phyloP scores from a whole-genome alignment of 2,113 vertebrate species.

The Heptranchias perlo region DNA sequence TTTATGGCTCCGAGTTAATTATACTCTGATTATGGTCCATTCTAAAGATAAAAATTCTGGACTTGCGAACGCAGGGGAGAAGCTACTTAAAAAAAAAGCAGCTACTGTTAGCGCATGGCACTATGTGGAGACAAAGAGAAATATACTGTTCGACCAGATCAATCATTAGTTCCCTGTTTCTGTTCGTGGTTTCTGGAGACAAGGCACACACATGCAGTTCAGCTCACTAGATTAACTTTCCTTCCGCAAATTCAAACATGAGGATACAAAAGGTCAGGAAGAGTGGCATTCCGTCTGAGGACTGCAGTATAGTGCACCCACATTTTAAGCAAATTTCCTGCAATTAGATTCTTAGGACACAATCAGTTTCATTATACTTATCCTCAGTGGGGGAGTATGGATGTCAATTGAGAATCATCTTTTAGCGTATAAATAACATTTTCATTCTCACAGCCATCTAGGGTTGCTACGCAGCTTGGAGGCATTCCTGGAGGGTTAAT shows the following conservation, averaged over 20 bases:
- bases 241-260: background rate
- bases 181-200: background rate
- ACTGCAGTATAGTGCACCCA: background rate
- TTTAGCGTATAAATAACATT: background rate
- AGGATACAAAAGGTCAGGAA: background rate
- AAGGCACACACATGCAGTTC: background rate
- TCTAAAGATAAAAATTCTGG: slow-evolving; percentile 28
- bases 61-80: background rate
- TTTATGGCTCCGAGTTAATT: slow-evolving; percentile 25
- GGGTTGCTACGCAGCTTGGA: background rate
- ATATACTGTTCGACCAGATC: background rate
- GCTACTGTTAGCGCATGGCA: background rate
- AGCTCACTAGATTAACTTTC: background rate
- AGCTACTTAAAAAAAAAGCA: background rate
- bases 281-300: background rate
- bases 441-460: background rate
- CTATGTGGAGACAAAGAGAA: background rate
- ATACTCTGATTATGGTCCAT: background rate
- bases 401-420: background rate
- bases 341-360: background rate
- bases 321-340: background rate
- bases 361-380: background rate
- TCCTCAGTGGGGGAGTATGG: background rate
- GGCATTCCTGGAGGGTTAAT: background rate
- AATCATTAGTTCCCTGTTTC: background rate